Evolutionary conservation across 2,888 invertebrate species (phyloP), one percentile per base, ranked within the genome.

Genomic region (Melinaea marsaeus): DNA sequence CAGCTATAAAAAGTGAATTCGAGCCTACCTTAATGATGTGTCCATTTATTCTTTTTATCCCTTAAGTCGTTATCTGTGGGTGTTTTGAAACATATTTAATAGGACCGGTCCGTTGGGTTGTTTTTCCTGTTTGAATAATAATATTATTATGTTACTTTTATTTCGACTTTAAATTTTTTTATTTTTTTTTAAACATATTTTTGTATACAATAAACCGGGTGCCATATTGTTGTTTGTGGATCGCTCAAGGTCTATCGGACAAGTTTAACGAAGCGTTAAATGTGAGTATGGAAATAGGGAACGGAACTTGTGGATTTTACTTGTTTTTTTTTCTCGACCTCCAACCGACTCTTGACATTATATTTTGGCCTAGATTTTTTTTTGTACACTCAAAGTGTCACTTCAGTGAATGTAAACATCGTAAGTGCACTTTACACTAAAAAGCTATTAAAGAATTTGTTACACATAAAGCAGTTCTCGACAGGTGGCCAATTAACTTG

Each of bases 281-380:
- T 9, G 42, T 51, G 6, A 32, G 51, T 32, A 51, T 51, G 7
- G 32, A 32, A 32, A 32, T 51, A 32, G 32, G 45, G 58, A 48
- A 47, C 46, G 58, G 58, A 62, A 58, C 48, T 56, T 55, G 58
- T 59, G 55, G 11, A 37, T 56, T 47, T 62, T 55, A 9, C 37
- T 37, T 37, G 13, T 48, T 58, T 59, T 22, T 54, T 59, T 59
- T 58, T 58, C 42, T 51, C 56, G 35, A 56, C 56, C 63, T 59
- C 56, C 59, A 59, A 63, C 63, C 59, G 46, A 32, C 59, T 46
- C 63, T 56, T 63, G 63, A 59, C 63, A 58, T 63, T 55, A 56
- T 48, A 59, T 56, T 55, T 33, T 34, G 56, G 55, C 58, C 63
- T 48, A 63, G 59, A 56, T 63, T 37, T 56, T 46, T 48, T 11